These are phyloP conservation scores for Enoplosus armatus DNA, from an alignment of 2,797 vertebrate species.

Conservation along the genomic window DNA sequence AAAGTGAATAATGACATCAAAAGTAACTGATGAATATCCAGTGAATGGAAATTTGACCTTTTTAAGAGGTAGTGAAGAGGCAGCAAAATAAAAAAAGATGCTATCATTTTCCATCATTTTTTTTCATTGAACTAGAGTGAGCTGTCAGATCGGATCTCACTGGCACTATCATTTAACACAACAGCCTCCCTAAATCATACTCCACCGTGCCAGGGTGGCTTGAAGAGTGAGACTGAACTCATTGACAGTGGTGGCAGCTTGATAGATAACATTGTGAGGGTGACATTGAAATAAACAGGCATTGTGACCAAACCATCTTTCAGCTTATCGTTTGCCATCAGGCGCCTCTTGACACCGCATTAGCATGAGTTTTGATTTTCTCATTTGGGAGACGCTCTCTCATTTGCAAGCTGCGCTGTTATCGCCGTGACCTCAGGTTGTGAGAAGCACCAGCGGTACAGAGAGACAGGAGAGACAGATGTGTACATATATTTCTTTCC, in stretches of 20 bases:
- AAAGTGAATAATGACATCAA: conserved; percentile 16
- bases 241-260: conserved; percentile 59
- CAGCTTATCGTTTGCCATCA: conserved; percentile 63
- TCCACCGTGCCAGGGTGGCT: conserved; percentile 39
- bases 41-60: conserved; percentile 24
- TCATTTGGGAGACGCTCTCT: conserved; percentile 48
- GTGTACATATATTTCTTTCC: conserved; percentile 29
- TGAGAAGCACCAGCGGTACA: conserved; percentile 25
- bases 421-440: conserved; percentile 53
- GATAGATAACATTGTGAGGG: conserved; percentile 69
- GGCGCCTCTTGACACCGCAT: conserved; percentile 41
- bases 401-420: conserved; percentile 47
- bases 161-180: conserved; percentile 63
- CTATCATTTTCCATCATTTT: conserved; percentile 34
- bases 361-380: conserved; percentile 52
- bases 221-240: conserved; percentile 54
- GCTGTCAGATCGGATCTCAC: conserved; percentile 58
- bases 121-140: conserved; percentile 43
- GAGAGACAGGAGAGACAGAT: conserved; percentile 26
- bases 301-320: conserved; percentile 51
- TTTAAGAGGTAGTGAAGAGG: background rate
- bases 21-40: conserved; percentile 19
- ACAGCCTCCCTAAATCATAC: conserved; percentile 64
- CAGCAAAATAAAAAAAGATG: conserved; percentile 39
- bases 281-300: conserved; percentile 64